Evolutionary conservation across 35 echinoderm and acorn worm species (phyloP).

Genomic region (Hemicentrotus pulcherrimus): DNA sequence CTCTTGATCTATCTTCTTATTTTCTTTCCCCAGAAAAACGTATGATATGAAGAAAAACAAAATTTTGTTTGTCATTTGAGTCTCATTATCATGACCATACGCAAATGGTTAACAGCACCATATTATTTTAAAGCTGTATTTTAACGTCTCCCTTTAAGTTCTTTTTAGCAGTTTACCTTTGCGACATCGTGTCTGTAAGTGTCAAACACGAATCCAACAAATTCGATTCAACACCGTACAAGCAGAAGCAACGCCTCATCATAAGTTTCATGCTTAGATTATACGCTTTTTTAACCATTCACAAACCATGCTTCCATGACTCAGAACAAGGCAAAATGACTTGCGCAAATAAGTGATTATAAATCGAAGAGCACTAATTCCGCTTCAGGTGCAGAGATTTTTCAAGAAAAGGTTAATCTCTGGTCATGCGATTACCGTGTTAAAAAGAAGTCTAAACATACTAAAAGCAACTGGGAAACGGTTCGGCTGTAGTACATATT

Average conservation of each 20-base stretch:
- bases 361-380: neutral
- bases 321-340: neutral
- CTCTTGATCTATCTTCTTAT: too few species aligned
- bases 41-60: too few species aligned
- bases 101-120: too few species aligned
- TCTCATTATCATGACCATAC: too few species aligned
- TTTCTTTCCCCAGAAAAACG: too few species aligned
- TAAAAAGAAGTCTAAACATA: too few species aligned
- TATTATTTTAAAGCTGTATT: too few species aligned
- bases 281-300: neutral
- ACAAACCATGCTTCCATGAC: neutral
- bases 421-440: too few species aligned
- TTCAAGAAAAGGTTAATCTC: too few species aligned
- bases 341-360: neutral
- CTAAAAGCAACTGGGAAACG: too few species aligned
- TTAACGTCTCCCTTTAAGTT: neutral
- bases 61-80: too few species aligned
- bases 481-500: too few species aligned
- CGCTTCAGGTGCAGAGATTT: neutral
- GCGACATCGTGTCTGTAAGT: neutral
- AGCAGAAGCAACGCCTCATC: neutral
- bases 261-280: neutral
- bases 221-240: neutral
- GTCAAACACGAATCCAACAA: neutral
- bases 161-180: neutral